phyloP scores from a whole-genome alignment of 2,888 invertebrate genomes.

The Melieria picta region DNA sequence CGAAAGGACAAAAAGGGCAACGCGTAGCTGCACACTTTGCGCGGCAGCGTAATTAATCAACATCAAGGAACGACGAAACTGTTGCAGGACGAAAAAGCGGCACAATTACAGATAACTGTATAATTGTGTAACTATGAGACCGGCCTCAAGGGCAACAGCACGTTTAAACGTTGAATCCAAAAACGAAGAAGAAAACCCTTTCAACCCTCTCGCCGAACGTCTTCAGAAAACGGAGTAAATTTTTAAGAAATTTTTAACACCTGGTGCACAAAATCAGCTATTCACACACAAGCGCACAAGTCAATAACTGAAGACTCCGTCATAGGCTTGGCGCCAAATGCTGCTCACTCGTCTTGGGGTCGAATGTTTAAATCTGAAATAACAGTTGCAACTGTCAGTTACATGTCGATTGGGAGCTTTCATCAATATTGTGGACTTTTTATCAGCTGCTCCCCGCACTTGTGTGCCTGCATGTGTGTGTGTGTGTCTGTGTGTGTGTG shows the following conservation, averaged over 20 bases:
- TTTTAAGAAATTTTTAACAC: slow-evolving; percentile 49
- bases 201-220: slow-evolving; percentile 25
- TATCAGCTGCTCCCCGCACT: too few relatives aligned
- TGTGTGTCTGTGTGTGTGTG: not conserved
- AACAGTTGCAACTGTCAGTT: slow-evolving; percentile 1
- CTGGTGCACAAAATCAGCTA: slow-evolving; percentile 45
- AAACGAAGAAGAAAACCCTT: not conserved
- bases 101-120: slow-evolving; percentile 39
- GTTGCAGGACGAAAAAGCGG: slow-evolving; percentile 42
- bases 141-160: slow-evolving; percentile 32
- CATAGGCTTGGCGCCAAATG: too few relatives aligned
- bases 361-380: too few relatives aligned
- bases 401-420: slow-evolving; percentile 49
- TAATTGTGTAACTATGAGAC: slow-evolving; percentile 17
- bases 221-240: slow-evolving; percentile 36
- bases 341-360: too few relatives aligned
- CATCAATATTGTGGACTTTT: slow-evolving; percentile 40
- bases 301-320: too few relatives aligned
- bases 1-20: slow-evolving; percentile 11
- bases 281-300: not conserved
- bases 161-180: not conserved
- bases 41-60: slow-evolving; percentile 54
- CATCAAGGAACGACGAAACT: slow-evolving; percentile 60
- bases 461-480: too few relatives aligned
- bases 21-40: slow-evolving; percentile 30